Conservation (phyloP, 2,797 vertebrate genomes). For the Holocentrus rufus region DNA sequence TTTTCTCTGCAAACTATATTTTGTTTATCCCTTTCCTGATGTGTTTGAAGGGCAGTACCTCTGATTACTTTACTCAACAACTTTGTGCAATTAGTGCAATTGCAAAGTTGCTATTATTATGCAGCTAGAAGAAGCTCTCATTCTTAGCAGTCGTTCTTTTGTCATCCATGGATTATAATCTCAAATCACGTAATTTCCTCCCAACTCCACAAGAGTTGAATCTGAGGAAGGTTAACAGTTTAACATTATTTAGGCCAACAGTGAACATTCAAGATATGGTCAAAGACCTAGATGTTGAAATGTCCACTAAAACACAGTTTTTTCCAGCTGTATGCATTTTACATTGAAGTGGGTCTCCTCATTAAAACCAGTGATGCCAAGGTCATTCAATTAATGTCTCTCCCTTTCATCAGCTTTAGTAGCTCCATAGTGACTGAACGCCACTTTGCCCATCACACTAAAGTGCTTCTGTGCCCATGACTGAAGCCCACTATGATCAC, state of each 20-base stretch:
- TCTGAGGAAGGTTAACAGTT: constrained; percentile 61
- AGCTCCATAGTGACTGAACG: constrained; percentile 65
- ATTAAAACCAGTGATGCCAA: constrained; percentile 73
- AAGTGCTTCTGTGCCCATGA: constrained; percentile 78
- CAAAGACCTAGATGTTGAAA: constrained; percentile 63
- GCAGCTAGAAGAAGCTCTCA: too few relatives aligned
- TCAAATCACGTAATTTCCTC: constrained; percentile 44
- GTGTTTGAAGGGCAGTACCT: constrained; percentile 46
- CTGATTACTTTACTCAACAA: constrained; percentile 22
- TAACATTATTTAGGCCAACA: constrained; percentile 61
- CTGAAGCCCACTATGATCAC: constrained; percentile 54
- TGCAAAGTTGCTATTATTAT: neutral
- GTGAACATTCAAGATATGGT: constrained; percentile 62
- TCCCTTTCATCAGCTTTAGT: constrained; percentile 74
- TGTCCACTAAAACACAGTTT: constrained; percentile 64
- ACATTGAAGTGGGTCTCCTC: constrained; percentile 66
- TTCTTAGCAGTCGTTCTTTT: neutral
- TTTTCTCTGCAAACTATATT: constrained; percentile 18
- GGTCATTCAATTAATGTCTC: constrained; percentile 77
- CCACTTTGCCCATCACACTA: constrained; percentile 71
- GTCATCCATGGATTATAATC: constrained; percentile 40
- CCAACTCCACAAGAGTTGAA: constrained; percentile 44
- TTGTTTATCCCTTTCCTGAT: constrained; percentile 24
- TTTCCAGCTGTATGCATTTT: constrained; percentile 63
- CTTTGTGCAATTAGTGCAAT: neutral